Evolutionary conservation across 2,888 invertebrate genomes (phyloP).

Genomic region (Syritta pipiens): DNA sequence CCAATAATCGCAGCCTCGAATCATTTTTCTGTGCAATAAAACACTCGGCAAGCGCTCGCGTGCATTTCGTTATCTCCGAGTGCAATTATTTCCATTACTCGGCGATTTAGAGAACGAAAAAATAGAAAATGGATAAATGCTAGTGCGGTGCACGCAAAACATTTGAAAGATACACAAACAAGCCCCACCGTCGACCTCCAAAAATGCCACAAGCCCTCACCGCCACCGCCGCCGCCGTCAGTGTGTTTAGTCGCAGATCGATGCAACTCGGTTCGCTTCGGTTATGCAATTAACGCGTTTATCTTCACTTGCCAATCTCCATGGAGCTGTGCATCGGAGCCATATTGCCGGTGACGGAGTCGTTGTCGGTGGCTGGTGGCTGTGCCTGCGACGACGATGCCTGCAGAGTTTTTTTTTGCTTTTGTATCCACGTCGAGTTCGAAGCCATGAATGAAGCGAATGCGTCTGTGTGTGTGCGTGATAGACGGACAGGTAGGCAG

Average conservation of each 20-base stretch:
- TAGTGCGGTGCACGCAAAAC: conserved; percentile 4
- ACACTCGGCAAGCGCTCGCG: neutral
- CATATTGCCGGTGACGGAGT: neutral
- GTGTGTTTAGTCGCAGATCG: conserved; percentile 51
- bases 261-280: conserved; percentile 60
- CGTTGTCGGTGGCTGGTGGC: neutral
- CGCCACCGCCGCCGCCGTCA: neutral
- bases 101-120: conserved; percentile 3
- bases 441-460: conserved; percentile 58
- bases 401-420: conserved; percentile 51
- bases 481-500: conserved; percentile 51
- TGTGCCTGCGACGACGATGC: conserved; percentile 40
- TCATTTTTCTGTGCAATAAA: neutral
- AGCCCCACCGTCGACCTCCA: neutral
- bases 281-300: conserved; percentile 67
- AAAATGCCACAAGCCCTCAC: neutral
- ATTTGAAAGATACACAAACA: neutral
- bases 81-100: conserved; percentile 18
- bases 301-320: conserved; percentile 61
- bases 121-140: too few species aligned
- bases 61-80: conserved; percentile 16
- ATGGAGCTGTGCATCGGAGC: neutral
- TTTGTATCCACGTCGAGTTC: too few species aligned
- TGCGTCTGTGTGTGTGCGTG: conserved; percentile 4
- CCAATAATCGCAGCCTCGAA: too few species aligned